A percentile compares a stretch with the other conserved stretches of the same genome.
Conservation (phyloP, 1,140 invertebrate genomes). For the Planococcus citri region DNA sequence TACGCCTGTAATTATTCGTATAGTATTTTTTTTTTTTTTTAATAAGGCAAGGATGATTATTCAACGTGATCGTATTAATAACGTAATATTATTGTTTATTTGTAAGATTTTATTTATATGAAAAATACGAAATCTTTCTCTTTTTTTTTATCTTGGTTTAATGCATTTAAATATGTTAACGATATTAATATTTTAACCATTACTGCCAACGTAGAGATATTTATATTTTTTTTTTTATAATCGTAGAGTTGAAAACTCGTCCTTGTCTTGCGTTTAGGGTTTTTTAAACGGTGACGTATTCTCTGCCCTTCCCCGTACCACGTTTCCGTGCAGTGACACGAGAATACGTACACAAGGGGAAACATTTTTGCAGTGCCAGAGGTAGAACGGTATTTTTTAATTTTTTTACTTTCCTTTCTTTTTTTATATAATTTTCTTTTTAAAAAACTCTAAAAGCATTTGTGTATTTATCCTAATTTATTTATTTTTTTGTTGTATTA, state of each 20-base stretch:
- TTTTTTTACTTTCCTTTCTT: neutral
- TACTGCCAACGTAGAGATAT: conserved; percentile 13
- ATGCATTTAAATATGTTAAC: conserved; percentile 17
- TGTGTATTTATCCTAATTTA: neutral
- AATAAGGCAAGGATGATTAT: conserved; percentile 13
- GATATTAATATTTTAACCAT: conserved; percentile 21
- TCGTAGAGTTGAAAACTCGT: conserved; percentile 13
- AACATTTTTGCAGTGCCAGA: neutral
- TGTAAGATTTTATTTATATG: neutral
- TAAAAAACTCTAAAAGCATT: conserved; percentile 18
- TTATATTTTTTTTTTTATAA: conserved; percentile 11
- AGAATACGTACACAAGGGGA: too few relatives aligned
- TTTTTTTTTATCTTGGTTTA: too few relatives aligned
- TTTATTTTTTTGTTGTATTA: conserved; percentile 14
- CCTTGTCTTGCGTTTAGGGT: conserved; percentile 14
- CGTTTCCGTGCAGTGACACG: too few relatives aligned
- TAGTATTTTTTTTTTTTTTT: conserved; percentile 10
- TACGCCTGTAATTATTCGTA: conserved; percentile 4
- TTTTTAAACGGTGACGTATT: neutral
- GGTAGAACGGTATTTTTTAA: neutral
- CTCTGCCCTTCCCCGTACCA: too few relatives aligned
- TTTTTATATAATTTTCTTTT: neutral
- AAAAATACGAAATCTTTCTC: neutral
- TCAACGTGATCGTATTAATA: conserved; percentile 9
- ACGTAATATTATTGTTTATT: conserved; percentile 4